Percentiles rank a stretch among this genome's conserved stretches.
phyloP scores from a whole-genome alignment of 2,888 invertebrate genomes.

The Drosophila pegasa region DNA sequence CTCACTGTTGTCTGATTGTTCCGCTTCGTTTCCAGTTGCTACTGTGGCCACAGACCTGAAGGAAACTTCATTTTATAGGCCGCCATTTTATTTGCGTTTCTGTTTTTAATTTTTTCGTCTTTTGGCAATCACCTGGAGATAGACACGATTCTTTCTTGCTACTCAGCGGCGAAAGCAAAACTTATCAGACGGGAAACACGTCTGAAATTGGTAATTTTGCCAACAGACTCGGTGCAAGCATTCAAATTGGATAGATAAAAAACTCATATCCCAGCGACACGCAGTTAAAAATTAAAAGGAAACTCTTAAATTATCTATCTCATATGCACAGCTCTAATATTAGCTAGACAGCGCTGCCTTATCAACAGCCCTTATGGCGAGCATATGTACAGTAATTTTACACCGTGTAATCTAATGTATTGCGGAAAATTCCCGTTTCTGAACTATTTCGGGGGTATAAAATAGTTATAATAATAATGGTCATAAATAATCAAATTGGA shows the following conservation, averaged over 20 bases:
- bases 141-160: slow-evolving; percentile 17
- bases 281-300: slow-evolving; percentile 14
- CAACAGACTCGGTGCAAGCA: slow-evolving; percentile 18
- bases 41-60: slow-evolving; percentile 23
- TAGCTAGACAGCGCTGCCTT: not conserved
- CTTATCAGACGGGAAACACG: slow-evolving; percentile 39
- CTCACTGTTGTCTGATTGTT: slow-evolving; percentile 32
- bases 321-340: not conserved
- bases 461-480: too few relatives aligned
- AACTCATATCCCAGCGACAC: slow-evolving; percentile 4
- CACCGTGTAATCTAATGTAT: slow-evolving; percentile 20
- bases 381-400: slow-evolving; percentile 42
- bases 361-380: slow-evolving; percentile 30
- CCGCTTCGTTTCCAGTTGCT: not conserved
- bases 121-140: slow-evolving; percentile 39
- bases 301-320: slow-evolving; percentile 10
- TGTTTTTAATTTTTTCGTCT: not conserved
- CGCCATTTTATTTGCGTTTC: not conserved
- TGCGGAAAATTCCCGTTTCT: not conserved
- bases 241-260: slow-evolving; percentile 56
- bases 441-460: not conserved
- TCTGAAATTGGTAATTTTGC: slow-evolving; percentile 15
- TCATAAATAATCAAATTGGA: too few relatives aligned
- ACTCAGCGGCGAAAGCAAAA: slow-evolving; percentile 23
- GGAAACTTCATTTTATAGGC: slow-evolving; percentile 53